phyloP scores from a whole-genome alignment of 1,140 invertebrate genomes.

The Mya arenaria region DNA sequence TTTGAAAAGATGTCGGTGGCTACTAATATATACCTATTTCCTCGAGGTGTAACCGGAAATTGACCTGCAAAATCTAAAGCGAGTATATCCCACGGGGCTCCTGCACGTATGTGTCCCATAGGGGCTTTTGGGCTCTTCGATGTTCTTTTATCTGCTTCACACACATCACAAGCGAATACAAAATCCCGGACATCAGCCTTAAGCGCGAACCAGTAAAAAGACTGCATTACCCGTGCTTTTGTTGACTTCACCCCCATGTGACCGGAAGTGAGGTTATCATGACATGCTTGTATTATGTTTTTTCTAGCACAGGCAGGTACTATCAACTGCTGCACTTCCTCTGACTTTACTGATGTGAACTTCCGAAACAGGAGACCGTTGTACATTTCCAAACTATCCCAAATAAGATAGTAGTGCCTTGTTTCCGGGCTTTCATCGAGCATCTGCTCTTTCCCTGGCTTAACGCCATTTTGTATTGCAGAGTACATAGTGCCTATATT shows the following conservation, averaged over 20 bases:
- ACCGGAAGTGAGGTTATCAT: slow-evolving; percentile 26
- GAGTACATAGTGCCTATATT: background rate
- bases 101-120: background rate
- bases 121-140: slow-evolving; percentile 1
- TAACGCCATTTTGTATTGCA: background rate
- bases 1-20: slow-evolving; percentile 56
- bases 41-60: background rate
- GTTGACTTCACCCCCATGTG: slow-evolving; percentile 47
- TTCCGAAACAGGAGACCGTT: background rate
- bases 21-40: slow-evolving; percentile 35
- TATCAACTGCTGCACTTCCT: background rate
- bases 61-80: slow-evolving; percentile 24
- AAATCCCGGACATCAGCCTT: background rate
- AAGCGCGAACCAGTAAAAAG: slow-evolving; percentile 41
- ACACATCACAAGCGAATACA: background rate
- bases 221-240: background rate
- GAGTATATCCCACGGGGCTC: background rate
- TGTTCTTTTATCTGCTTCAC: slow-evolving; percentile 7
- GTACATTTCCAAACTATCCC: background rate
- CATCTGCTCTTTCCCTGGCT: background rate
- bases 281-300: slow-evolving; percentile 28
- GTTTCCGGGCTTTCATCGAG: background rate
- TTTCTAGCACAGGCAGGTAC: slow-evolving; percentile 1
- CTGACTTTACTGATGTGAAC: too few relatives aligned
- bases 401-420: background rate